phyloP scores from a whole-genome alignment of 2,113 vertebrate genomes.

The Mustela nigripes region DNA sequence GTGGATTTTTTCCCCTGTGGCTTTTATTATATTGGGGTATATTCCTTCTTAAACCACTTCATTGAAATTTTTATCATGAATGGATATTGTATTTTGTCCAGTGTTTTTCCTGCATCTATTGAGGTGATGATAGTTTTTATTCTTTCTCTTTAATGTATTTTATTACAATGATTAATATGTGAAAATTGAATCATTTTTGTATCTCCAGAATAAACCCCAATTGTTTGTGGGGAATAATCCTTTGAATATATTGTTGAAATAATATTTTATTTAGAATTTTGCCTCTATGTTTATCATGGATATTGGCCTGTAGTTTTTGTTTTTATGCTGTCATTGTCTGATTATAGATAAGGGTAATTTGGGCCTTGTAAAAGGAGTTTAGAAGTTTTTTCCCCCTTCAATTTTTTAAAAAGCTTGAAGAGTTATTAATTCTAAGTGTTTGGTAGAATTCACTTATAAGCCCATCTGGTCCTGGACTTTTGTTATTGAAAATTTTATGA shows the following conservation, averaged over 20 bases:
- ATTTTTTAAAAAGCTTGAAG: neutral
- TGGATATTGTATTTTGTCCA: neutral
- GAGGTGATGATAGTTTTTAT: neutral
- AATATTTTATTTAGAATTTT: neutral
- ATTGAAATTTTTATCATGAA: neutral
- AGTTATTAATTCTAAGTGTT: neutral
- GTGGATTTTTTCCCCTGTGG: neutral
- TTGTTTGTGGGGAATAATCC: neutral
- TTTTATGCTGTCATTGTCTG: neutral
- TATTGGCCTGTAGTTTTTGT: neutral
- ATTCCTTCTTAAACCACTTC: neutral
- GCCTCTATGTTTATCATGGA: neutral
- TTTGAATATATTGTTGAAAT: neutral
- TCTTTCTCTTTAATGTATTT: neutral
- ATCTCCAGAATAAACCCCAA: neutral
- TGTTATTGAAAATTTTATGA: neutral
- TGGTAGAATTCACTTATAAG: neutral
- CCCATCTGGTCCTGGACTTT: neutral
- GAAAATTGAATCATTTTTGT: neutral
- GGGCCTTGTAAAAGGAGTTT: neutral
- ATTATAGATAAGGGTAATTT: neutral
- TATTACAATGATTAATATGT: neutral
- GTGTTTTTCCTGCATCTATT: neutral
- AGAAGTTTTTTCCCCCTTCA: neutral
- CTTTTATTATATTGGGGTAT: neutral